Evolutionary conservation across 2,797 vertebrate species (phyloP), one percentile per base, ranked within the genome.

Genomic region (Scolopax bukidnonensis): DNA sequence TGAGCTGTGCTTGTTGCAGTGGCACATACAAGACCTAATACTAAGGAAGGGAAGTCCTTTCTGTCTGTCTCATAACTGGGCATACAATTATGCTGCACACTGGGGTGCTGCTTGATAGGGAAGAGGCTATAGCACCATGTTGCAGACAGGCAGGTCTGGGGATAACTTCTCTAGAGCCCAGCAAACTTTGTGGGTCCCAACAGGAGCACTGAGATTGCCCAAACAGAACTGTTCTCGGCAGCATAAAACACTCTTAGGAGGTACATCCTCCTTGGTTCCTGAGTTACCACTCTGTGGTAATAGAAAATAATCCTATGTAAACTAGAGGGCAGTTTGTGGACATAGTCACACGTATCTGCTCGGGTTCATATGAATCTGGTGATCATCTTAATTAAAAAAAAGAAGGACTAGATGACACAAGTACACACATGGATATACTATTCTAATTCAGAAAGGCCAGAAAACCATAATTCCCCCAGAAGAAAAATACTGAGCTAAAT

Each of bases 381-480:
- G 74, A 96, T 84, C 65, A 50, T 51, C 81, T 94, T 90, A 89
- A 88, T 71, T 89, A 41, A 89, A 95, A 92, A 92, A 88, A 87
- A 83, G 64, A 43, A 36, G 82, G 93, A 87, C 77, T 65, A 94
- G 89, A 84, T 89, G 93, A 92, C 92, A 82, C 83, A 59, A 93
- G 33, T 48, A 84, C 63, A 87, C 60, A 63, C 68, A 88, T 71
- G 94, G 78, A 61, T 59, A 70, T 78, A 36, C 23, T 51, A 36
- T 79, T 93, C 64, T 76, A 60, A 87, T 93, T 95, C 94, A 91
- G 95, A 97, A 97, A 95, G 41, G 59, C 43, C 82, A 89, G 84
- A 74, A 95, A 97, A 90, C 82, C 64, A 33, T 96, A 93, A 95
- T 80, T 95, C 59, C 78, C 78, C 74, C 85, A 90, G 91, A 80